Evolutionary conservation across 2,888 invertebrate genomes (phyloP).

Genomic region (Lasiommata megera): DNA sequence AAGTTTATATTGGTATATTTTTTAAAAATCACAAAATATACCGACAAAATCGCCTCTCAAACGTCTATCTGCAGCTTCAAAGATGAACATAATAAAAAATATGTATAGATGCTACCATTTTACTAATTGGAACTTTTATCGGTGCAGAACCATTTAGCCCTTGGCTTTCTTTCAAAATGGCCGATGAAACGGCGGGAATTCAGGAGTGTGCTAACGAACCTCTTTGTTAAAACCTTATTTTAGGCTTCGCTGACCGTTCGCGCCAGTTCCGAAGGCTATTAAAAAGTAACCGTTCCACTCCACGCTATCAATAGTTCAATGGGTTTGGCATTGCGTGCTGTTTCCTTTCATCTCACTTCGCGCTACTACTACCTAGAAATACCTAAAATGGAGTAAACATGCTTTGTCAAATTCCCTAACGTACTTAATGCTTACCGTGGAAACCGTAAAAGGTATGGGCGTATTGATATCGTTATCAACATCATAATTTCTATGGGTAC

Average conservation of each 20-base stretch:
- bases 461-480: too few relatives aligned
- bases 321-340: neutral
- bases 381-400: too few relatives aligned
- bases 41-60: too few relatives aligned
- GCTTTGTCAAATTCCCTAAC: too few relatives aligned
- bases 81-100: too few relatives aligned
- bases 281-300: slow-evolving; percentile 34
- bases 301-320: slow-evolving; percentile 10
- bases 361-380: too few relatives aligned
- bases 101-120: neutral
- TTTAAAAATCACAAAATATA: too few relatives aligned
- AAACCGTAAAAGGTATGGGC: too few relatives aligned
- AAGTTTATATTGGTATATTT: too few relatives aligned
- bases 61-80: too few relatives aligned
- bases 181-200: slow-evolving; percentile 12
- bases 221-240: slow-evolving; percentile 73
- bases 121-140: slow-evolving; percentile 6
- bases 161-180: slow-evolving; percentile 9
- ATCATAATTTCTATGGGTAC: too few relatives aligned
- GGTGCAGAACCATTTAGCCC: slow-evolving; percentile 1
- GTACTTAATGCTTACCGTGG: too few relatives aligned
- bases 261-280: slow-evolving; percentile 34
- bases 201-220: slow-evolving; percentile 59
- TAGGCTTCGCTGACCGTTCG: slow-evolving; percentile 62
- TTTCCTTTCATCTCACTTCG: neutral